phyloP scores from a whole-genome alignment of 2,113 vertebrate genomes.

The Loxodonta africana region DNA sequence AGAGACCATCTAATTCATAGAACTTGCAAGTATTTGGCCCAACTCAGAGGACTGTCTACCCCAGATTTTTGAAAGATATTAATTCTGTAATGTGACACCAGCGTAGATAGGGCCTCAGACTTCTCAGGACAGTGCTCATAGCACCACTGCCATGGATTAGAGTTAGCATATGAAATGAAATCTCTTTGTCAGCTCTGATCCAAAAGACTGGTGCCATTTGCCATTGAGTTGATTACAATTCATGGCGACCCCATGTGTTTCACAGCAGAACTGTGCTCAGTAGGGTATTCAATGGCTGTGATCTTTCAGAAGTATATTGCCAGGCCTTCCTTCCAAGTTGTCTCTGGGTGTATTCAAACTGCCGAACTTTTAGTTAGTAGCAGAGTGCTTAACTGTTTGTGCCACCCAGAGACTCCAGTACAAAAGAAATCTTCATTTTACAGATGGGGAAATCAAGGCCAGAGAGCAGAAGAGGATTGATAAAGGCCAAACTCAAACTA shows the following conservation, averaged over 20 bases:
- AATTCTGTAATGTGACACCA: neutral
- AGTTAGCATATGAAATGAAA: neutral
- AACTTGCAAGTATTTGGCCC: neutral
- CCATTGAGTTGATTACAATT: neutral
- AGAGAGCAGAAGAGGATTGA: neutral
- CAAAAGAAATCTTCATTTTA: neutral
- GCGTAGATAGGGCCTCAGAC: too few relatives aligned
- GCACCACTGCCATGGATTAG: neutral
- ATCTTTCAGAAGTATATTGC: neutral
- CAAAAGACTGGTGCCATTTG: neutral
- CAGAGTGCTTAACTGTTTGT: neutral
- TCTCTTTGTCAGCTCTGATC: neutral
- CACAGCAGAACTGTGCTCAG: neutral
- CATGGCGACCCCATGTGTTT: neutral
- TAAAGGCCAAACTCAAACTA: neutral
- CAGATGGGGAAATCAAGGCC: neutral
- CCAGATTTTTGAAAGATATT: neutral
- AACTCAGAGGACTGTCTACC: accelerated
- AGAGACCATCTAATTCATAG: neutral
- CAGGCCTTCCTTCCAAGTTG: neutral
- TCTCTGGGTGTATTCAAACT: neutral
- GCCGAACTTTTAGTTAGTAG: neutral
- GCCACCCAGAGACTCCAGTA: neutral
- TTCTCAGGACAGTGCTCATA: neutral
- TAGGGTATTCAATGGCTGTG: neutral